Base-by-base conservation (phyloP, 2,797 vertebrate genomes). In the Trachurus trachurus region DNA sequence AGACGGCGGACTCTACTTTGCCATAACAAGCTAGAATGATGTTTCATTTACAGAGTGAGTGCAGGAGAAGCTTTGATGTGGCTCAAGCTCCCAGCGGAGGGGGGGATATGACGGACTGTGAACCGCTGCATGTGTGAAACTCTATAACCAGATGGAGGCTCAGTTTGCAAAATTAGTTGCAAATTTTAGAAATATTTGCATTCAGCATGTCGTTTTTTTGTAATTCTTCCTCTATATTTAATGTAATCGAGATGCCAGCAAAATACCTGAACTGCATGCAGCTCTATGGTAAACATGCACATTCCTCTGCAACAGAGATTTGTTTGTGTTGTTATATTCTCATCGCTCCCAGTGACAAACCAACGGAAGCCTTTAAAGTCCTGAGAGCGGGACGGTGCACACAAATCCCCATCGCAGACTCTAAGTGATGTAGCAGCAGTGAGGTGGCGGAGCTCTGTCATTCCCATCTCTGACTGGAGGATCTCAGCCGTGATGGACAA, bases 401-500 rank as follows among this genome's bases (percentile, higher is more conserved):
- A 74, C 59, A 81, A 81, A 83, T 76, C 84, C 70, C 80, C 26
- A 66, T 66, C 39, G 37, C 29, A 61, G 81, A 80, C 66, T 74
- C 21, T 83, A 78, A 93, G 77, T 65, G 19, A 63, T 83, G 76
- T 62, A 68, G 50, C 92, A 90, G 86, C 68, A 74, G 68, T 17
- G 82, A 88, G 62, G 56, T 63, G 71, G 78, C 80, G 83, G 58
- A 85, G 71, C 66, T 74, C 86, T 87, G 81, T 88, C 86, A 83
- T 84, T 88, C 74, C 69, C 84, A 82, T 91, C 83, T 82, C 74
- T 74, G 81, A 80, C 73, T 84, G 79, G 66, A 88, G 79, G 61
- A 74, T 83, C 84, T 85, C 86, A 63, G 66, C 67, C 58, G 12
- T 79, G 82, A 92, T 89, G 86, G 81, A 82, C 80, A 81, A 85